Evolutionary conservation across 2,888 invertebrate genomes (phyloP), one percentile per base, ranked within the genome.

Genomic region (Prosapia bicincta): DNA sequence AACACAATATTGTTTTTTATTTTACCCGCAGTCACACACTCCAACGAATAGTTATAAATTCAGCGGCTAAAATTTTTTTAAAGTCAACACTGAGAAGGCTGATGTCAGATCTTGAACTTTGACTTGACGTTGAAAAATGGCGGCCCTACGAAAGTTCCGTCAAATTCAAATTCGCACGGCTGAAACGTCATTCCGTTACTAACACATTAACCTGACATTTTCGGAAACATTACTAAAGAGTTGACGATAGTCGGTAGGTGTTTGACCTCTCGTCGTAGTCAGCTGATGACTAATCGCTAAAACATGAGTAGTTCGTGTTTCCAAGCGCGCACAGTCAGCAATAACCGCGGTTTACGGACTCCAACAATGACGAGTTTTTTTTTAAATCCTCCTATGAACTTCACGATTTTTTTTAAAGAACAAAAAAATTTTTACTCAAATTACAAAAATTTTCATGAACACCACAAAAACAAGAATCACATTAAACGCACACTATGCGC

Each of bases 101-200:
- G 23, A 66, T 20, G 71, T 71, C 76, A 71, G 73, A 71, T 71
- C 66, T 67, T n/a, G 25, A 30, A 26, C 26, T 66, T 24, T 28
- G 54, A 26, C 38, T 24, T 20, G 9, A 24, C 38, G 10, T 65
- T 32, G 67, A 69, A 71, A 69, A 74, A 69, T 38, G 79, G 79
- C 15, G 79, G 79, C 15, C 79, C 79, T 68, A 79, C 79, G 72
- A 79, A 79, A 73, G 79, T 80, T 72, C 79, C 79, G 79, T 79
- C 79, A 76, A 78, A 80, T 77, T 79, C 79, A 78, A 76, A 79
- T 54, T 78, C 77, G 74, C 76, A 76, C 78, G 77, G 24, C 66
- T 77, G 76, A 78, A 76, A 76, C 74, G 76, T 77, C 79, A 79
- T 79, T 71, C 72, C 76, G 76, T 68, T 26, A n/a, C 54, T 26